phyloP scores from a whole-genome alignment of 2,113 vertebrate genomes.

The Alethe castanea region DNA sequence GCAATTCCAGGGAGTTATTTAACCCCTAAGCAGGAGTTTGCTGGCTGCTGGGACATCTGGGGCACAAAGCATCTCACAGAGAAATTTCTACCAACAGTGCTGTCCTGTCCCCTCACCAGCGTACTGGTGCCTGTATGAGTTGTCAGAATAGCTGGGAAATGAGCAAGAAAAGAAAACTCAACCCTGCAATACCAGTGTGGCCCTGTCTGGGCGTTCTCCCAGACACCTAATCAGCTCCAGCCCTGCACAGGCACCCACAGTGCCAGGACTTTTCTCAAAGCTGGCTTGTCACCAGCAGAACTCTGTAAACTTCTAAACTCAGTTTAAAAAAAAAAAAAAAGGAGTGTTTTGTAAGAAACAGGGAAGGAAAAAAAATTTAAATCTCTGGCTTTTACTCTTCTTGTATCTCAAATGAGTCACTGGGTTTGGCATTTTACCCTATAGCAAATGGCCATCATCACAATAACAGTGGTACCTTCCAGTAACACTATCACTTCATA shows the following conservation, averaged over 20 bases:
- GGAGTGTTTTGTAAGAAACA: background rate
- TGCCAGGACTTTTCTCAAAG: background rate
- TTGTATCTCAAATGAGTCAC: background rate
- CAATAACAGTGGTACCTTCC: background rate
- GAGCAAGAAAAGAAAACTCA: background rate
- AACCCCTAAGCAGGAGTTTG: fast-evolving
- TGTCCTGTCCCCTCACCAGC: background rate
- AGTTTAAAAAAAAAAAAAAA: background rate
- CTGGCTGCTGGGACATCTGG: background rate
- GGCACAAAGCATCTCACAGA: background rate
- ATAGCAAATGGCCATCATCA: background rate
- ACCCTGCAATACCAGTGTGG: background rate
- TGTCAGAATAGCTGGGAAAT: background rate
- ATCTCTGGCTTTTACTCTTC: background rate
- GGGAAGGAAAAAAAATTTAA: background rate
- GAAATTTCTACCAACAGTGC: background rate
- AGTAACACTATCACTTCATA: background rate
- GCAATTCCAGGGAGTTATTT: background rate
- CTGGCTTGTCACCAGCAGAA: background rate
- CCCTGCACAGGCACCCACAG: background rate
- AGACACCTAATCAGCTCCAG: slow-evolving; percentile 4
- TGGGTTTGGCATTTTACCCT: background rate
- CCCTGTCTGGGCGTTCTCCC: background rate
- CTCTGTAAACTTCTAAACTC: background rate
- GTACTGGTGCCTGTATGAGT: background rate